Evolutionary conservation across 2,888 invertebrate genomes (phyloP), one percentile per base, ranked within the genome.

Genomic region (Melanophora roralis): DNA sequence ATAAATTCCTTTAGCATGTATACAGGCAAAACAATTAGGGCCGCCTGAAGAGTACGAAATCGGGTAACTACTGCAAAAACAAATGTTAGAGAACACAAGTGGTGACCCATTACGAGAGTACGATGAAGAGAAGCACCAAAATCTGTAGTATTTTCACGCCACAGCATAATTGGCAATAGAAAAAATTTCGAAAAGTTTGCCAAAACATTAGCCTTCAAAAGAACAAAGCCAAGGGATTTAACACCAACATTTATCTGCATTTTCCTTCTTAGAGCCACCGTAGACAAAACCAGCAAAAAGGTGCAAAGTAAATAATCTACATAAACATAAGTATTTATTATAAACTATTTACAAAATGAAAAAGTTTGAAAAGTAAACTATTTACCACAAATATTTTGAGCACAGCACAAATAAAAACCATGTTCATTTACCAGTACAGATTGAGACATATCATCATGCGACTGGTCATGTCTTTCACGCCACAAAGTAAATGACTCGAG

Each of bases 401-500:
- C 83, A 74, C 92, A 92, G 77, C 91, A 92, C 68, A 92, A 89
- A 83, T 93, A 93, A 82, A 93, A 93, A 9, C 92, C 92, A 78
- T 92, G 92, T 83, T 93, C 93, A 89, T 92, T 91, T 36, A 92
- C 90, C 76, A 92, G 91, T 0, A 91, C 86, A 21, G 72, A 27
- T 11, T 73, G 71, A 0, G 49, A 23, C 27, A 91, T 90, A 82
- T 88, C 76, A 11, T 19, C 8, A 19, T 60, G 53, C 2, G 82
- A 82, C 38, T 84, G 84, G 16, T 81, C 82, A 11, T 85, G 83
- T 45, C 85, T 87, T 55, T 89, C 87, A 2, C 90, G 86, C 93
- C 95, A 95, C 62, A 93, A 91, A 16, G 93, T 93, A 86, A 96
- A 97, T 0, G 97, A 94, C 89, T 97, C 97, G 85, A 96, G 91